These are phyloP conservation scores for Tetragonisca angustula DNA, from an alignment of 2,888 invertebrate species.

Conservation along the genomic window DNA sequence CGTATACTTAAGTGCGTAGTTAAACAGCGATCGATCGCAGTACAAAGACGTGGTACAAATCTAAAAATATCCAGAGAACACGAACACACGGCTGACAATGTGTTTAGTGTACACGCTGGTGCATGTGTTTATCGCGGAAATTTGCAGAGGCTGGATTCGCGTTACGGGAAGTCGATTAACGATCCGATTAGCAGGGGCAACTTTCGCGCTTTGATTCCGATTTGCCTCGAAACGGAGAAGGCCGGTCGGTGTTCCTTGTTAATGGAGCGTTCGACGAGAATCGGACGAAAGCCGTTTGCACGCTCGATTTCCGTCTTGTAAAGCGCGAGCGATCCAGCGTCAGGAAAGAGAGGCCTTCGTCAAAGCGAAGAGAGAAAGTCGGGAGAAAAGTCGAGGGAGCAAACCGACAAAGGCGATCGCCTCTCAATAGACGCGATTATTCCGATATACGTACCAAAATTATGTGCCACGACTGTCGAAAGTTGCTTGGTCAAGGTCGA, in stretches of 20 bases:
- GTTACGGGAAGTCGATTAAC: conserved; percentile 30
- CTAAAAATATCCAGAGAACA: background rate
- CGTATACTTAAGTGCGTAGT: background rate
- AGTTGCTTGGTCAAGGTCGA: too few relatives aligned
- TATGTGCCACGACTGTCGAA: too few relatives aligned
- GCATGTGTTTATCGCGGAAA: background rate
- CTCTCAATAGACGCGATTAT: background rate
- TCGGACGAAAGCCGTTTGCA: conserved; percentile 55
- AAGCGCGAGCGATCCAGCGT: conserved; percentile 38
- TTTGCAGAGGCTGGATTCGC: background rate
- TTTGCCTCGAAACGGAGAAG: conserved; percentile 6
- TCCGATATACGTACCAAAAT: background rate
- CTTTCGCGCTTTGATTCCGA: conserved; percentile 37
- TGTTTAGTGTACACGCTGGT: too few relatives aligned
- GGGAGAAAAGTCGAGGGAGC: conserved; percentile 38
- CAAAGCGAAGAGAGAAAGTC: conserved; percentile 24
- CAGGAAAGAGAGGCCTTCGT: conserved; percentile 10
- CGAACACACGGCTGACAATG: background rate
- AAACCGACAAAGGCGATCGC: conserved; percentile 22
- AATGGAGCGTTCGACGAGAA: conserved; percentile 49
- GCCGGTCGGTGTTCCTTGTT: conserved; percentile 25
- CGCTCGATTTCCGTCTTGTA: conserved; percentile 56
- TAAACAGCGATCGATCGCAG: background rate
- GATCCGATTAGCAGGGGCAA: conserved; percentile 26
- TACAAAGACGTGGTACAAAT: conserved; percentile 1